Evolutionary conservation across 2,888 invertebrate genomes (phyloP).

Genomic region (Altica lythri): DNA sequence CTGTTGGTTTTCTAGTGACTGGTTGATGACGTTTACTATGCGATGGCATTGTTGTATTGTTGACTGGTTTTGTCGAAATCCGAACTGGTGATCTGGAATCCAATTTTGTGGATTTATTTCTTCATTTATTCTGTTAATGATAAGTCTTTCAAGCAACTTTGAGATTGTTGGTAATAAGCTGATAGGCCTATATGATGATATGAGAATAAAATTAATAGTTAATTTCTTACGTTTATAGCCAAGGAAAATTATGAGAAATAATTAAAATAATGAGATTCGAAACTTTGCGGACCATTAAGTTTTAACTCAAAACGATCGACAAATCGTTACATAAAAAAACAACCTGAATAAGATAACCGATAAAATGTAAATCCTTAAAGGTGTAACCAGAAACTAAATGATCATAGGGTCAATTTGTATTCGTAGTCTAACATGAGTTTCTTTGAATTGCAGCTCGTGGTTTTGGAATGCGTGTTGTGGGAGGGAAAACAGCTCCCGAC

Average conservation of each 20-base stretch:
- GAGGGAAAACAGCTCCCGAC: slow-evolving; percentile 85
- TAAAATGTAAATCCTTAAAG: no score
- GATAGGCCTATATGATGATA: slow-evolving; percentile 14
- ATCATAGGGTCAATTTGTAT: slow-evolving; percentile 11
- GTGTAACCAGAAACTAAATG: no score
- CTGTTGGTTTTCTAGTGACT: background rate
- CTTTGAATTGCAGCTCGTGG: slow-evolving; percentile 71
- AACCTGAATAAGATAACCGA: no score
- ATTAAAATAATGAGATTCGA: no score
- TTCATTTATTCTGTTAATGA: background rate
- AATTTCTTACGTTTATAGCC: no score
- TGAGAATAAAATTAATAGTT: no score
- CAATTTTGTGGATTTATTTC: background rate
- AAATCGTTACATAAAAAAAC: no score
- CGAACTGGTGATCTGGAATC: slow-evolving; percentile 11
- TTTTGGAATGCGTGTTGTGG: slow-evolving; percentile 93
- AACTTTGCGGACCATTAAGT: no score
- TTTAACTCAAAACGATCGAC: no score
- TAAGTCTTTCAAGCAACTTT: slow-evolving; percentile 9
- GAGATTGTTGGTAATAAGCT: slow-evolving; percentile 9
- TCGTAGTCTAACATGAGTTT: slow-evolving; percentile 9
- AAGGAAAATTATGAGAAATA: no score
- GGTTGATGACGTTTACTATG: background rate
- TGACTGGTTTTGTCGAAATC: background rate
- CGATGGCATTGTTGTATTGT: background rate